Evolutionary conservation across 2,797 vertebrate species (phyloP), one percentile per base, ranked within the genome.

Genomic region (Gymnocypris eckloni): DNA sequence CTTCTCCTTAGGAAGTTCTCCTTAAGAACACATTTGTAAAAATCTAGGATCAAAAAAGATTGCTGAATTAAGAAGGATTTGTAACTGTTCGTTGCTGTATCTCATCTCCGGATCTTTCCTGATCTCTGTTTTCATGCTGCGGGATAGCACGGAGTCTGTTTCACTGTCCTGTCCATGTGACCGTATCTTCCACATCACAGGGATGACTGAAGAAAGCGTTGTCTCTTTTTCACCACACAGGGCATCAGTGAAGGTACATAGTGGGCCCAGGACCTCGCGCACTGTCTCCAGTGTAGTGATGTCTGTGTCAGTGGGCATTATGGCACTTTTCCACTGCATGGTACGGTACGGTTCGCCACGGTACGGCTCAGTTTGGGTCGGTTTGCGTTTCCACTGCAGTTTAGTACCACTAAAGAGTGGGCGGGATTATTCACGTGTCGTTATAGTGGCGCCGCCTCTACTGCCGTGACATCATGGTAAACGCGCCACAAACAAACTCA

Each of bases 181-280:
- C 28, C 1, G 1, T 2, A 28, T 28, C 28, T 28, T 52, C 28
- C 64, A 52, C 25, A 22, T 81, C 12, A 69, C 18, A 33, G 64
- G 16, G 4, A 69, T 45, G 25, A 52, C 64, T 39, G 79, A 81
- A 50, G n/a, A 69, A 25, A 52, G 43, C 12, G 64, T 69, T 45
- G 64, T n/a, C 61, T 80, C 56, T 64, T 87, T 81, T 79, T 78
- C 80, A 11, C 76, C 43, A 61, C 86, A 87, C 18, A 85, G 69
- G 4, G 78, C 82, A 85, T 85, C 89, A 15, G 70, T 85, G 83
- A 85, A 87, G 45, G 50, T 20, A 61, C 76, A 87, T 15, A 87
- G 61, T 39, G 88, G 77, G 25, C 7, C 56, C 6, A 87, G 41
- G 22, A 86, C 71, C 33, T 84, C 61, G 37, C 33, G 78, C 33